A percentile compares a stretch with the other conserved stretches of the same genome.
Conservation (phyloP, 2,797 vertebrate genomes). For the Danio tinwini region DNA sequence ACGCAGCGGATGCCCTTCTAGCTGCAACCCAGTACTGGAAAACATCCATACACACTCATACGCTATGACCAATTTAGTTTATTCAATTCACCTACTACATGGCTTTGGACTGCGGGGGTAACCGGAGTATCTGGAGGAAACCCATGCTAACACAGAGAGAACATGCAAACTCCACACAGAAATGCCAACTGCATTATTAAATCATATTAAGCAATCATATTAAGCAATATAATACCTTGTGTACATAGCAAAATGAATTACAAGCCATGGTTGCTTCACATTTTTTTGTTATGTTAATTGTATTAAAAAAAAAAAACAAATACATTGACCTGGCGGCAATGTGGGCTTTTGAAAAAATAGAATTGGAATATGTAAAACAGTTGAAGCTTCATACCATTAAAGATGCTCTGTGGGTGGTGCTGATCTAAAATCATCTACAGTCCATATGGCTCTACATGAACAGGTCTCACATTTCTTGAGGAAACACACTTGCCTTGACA, state of each 20-base stretch:
- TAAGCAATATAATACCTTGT: not conserved
- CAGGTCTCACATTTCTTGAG: constrained; percentile 14
- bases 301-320: not conserved
- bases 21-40: too few relatives aligned
- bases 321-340: not conserved
- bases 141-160: too few relatives aligned
- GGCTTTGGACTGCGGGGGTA: too few relatives aligned
- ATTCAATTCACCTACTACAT: too few relatives aligned
- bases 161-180: too few relatives aligned
- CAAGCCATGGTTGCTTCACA: not conserved
- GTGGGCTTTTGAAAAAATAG: not conserved
- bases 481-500: constrained; percentile 14
- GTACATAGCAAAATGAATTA: not conserved
- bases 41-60: too few relatives aligned
- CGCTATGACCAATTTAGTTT: too few relatives aligned
- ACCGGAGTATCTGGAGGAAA: too few relatives aligned
- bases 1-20: too few relatives aligned
- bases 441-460: constrained; percentile 32
- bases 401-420: constrained; percentile 25
- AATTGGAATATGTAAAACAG: not conserved
- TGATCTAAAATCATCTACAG: constrained; percentile 35
- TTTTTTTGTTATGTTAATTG: not conserved
- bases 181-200: not conserved
- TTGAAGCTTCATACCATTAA: not conserved
- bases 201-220: not conserved